Evolutionary conservation across 2,797 vertebrate species (phyloP).

Genomic region (Bovichtus diacanthus): DNA sequence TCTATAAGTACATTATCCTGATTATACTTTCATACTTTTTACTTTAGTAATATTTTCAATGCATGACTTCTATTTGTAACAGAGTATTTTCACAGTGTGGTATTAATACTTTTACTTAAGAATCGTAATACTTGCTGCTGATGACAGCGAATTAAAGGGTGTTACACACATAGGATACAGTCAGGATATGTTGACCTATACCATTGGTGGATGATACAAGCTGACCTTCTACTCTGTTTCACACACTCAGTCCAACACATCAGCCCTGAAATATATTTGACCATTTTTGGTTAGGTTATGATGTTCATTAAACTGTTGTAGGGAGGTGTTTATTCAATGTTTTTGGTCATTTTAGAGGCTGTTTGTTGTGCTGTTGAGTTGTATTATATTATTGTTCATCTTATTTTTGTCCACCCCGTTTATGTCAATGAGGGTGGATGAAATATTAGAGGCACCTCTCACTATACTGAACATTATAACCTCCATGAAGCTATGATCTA

Average conservation of each 20-base stretch:
- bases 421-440: too few species aligned
- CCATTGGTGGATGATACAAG: background rate
- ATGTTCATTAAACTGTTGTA: background rate
- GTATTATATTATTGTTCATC: too few species aligned
- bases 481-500: background rate
- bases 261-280: background rate
- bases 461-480: background rate
- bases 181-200: background rate
- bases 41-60: too few species aligned
- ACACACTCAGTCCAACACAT: background rate
- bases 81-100: too few species aligned
- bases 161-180: background rate
- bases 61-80: too few species aligned
- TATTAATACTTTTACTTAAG: too few species aligned
- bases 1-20: too few species aligned
- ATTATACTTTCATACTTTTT: too few species aligned
- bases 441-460: background rate
- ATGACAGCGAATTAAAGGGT: background rate
- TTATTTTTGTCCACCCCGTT: background rate
- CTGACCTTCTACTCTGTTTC: background rate
- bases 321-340: background rate
- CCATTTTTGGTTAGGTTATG: background rate
- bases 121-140: too few species aligned
- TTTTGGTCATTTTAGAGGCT: background rate
- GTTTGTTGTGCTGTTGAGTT: background rate